Conservation (phyloP, 2,797 vertebrate genomes). For the Coendou prehensilis region DNA sequence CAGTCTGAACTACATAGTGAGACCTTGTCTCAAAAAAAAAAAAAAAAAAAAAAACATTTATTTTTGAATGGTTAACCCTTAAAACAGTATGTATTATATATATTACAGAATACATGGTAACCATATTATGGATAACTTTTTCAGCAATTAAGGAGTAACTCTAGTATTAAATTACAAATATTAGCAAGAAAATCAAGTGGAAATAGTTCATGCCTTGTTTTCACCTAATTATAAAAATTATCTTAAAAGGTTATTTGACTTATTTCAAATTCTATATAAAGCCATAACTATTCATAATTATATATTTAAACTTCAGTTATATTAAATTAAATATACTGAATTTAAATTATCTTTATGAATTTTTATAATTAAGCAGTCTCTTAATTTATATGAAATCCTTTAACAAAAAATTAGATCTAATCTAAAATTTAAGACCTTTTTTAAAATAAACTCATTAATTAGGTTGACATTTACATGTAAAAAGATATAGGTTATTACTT, state of each 20-base stretch:
- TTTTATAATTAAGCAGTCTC: conserved; percentile 82
- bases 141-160: conserved; percentile 77
- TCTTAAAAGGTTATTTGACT: conserved; percentile 79
- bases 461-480: conserved; percentile 76
- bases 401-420: conserved; percentile 80
- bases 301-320: conserved; percentile 78
- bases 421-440: conserved; percentile 81
- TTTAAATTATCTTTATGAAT: conserved; percentile 81
- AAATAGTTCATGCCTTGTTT: conserved; percentile 74
- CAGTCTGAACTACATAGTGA: neutral
- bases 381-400: conserved; percentile 74
- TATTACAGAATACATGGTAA: conserved; percentile 61
- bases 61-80: conserved; percentile 45
- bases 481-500: conserved; percentile 74
- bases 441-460: conserved; percentile 79
- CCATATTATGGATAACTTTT: conserved; percentile 58
- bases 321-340: conserved; percentile 83
- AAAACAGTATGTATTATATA: conserved; percentile 32
- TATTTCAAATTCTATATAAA: conserved; percentile 78
- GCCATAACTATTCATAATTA: conserved; percentile 78
- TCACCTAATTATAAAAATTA: conserved; percentile 82
- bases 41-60: neutral
- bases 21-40: neutral
- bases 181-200: conserved; percentile 77
- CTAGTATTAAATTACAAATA: conserved; percentile 73